phyloP scores from a whole-genome alignment of 2,113 vertebrate species.

The Neopipo cinnamomea region DNA sequence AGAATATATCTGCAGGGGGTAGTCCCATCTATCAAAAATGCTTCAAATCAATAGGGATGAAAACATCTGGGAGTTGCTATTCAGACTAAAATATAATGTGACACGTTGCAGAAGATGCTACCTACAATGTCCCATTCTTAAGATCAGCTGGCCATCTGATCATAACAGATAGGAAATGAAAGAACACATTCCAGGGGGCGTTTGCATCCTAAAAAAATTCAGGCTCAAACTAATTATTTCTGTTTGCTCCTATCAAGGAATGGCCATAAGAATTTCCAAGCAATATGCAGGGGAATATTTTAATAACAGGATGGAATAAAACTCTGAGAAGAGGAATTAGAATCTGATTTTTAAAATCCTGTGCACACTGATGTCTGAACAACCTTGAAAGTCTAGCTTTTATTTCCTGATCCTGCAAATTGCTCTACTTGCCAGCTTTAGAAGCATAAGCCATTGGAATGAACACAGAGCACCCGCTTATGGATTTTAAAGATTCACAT shows the following conservation, averaged over 20 bases:
- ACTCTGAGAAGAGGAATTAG: background rate
- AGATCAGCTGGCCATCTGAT: background rate
- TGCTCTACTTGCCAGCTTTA: background rate
- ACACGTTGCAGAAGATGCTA: background rate
- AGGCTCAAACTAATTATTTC: background rate
- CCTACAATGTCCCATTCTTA: background rate
- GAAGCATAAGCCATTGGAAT: background rate
- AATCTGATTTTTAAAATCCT: background rate
- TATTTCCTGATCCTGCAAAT: background rate
- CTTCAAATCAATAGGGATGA: background rate
- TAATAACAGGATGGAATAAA: background rate
- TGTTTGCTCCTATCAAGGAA: background rate
- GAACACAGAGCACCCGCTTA: background rate
- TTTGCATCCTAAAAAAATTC: background rate
- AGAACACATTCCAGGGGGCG: rapidly evolving
- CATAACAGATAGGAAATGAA: background rate
- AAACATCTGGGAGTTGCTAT: background rate
- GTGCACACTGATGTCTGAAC: background rate
- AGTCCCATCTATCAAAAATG: background rate
- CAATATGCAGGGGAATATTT: background rate
- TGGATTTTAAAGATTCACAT: background rate
- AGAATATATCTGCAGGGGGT: background rate
- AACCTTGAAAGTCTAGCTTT: background rate
- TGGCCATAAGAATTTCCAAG: background rate
- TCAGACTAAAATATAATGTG: background rate